These are phyloP conservation scores for Sitta europaea DNA, from an alignment of 2,113 vertebrate species.

Conservation along the genomic window DNA sequence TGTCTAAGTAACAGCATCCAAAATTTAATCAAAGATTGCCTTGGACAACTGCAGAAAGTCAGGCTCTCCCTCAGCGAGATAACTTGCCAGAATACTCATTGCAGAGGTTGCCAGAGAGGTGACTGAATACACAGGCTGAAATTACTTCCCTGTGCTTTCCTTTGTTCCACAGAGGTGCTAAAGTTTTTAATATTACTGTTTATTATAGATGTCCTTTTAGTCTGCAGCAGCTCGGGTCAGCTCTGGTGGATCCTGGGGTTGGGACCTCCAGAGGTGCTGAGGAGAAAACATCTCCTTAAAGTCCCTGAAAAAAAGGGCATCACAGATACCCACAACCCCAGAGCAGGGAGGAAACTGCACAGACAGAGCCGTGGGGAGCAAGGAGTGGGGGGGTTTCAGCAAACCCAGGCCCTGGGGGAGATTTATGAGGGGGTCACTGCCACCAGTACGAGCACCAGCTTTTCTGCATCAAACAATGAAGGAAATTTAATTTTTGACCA, in stretches of 20 bases:
- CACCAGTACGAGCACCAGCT: accelerated
- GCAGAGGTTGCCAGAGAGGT: constrained; percentile 42
- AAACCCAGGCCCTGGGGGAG: background rate
- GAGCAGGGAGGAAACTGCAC: background rate
- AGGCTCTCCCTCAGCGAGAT: constrained; percentile 19
- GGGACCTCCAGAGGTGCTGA: background rate
- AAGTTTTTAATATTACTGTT: constrained; percentile 6
- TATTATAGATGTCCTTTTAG: background rate
- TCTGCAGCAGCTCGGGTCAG: accelerated
- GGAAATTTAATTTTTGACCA: background rate
- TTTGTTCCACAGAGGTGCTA: constrained; percentile 1
- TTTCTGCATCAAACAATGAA: background rate
- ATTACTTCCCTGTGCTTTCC: constrained; percentile 39
- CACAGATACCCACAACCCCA: background rate
- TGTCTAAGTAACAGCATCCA: constrained; percentile 45
- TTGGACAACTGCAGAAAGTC: constrained; percentile 44
- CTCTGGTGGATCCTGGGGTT: background rate
- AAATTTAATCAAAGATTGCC: constrained; percentile 54
- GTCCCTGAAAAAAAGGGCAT: background rate
- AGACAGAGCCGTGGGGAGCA: background rate
- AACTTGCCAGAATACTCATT: constrained; percentile 39
- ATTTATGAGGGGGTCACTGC: accelerated
- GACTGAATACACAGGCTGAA: constrained; percentile 41
- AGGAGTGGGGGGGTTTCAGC: accelerated
- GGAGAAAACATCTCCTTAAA: background rate